phyloP scores from a whole-genome alignment of 1,140 invertebrate genomes.

The Chironomus tepperi region DNA sequence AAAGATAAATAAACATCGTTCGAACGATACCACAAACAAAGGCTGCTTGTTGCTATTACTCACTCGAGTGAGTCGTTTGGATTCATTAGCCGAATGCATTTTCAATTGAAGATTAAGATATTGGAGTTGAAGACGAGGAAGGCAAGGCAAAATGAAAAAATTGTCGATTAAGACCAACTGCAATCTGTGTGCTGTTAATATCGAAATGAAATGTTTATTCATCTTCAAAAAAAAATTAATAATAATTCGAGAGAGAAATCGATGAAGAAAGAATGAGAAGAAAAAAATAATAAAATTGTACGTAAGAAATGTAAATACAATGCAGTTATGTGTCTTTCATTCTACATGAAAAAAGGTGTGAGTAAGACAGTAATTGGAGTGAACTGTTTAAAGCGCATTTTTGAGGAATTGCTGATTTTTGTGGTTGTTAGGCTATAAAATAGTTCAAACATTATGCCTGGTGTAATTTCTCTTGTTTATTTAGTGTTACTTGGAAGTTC shows the following conservation, averaged over 20 bases:
- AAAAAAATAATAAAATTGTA: no score
- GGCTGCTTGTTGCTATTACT: neutral
- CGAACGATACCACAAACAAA: neutral
- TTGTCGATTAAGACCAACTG: neutral
- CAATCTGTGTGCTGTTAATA: neutral
- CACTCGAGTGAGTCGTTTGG: neutral
- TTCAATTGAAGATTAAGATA: slow-evolving; percentile 9
- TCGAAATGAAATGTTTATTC: neutral
- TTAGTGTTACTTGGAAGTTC: no score
- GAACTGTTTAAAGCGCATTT: no score
- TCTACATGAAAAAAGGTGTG: neutral
- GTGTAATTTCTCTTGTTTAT: no score
- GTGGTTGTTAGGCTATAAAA: no score
- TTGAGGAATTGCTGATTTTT: no score
- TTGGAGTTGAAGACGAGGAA: neutral
- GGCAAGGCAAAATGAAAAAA: no score
- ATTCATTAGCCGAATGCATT: neutral
- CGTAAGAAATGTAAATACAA: neutral
- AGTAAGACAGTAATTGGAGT: no score
- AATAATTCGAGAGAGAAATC: neutral
- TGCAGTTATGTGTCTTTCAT: neutral
- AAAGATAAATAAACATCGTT: neutral
- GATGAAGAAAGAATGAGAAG: neutral
- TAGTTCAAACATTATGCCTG: no score
- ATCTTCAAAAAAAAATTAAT: neutral